Conservation (phyloP, 1,140 invertebrate species). For the Drosophila tani region DNA sequence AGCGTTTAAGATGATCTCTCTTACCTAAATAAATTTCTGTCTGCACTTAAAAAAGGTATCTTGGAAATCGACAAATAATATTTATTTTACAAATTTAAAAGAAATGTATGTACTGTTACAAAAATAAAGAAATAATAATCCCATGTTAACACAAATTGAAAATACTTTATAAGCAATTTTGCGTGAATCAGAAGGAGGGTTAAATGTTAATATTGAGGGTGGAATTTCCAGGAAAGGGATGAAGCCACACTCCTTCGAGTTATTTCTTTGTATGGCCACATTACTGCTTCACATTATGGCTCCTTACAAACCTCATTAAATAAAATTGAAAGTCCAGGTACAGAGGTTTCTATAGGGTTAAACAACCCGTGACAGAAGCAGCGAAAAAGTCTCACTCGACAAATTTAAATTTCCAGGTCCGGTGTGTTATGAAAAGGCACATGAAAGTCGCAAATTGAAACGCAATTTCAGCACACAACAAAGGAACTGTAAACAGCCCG, state of each 20-base stretch:
- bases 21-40: background rate
- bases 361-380: constrained; percentile 1
- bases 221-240: background rate
- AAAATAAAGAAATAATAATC: background rate
- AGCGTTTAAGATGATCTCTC: background rate
- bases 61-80: background rate
- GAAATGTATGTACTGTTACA: background rate
- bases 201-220: constrained; percentile 2
- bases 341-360: constrained; percentile 1
- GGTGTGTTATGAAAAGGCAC: constrained; percentile 8
- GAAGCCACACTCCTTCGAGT: background rate
- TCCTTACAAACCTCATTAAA: background rate
- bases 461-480: constrained; percentile 44
- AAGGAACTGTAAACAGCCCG: constrained; percentile 34
- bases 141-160: background rate
- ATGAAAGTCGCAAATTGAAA: constrained; percentile 33
- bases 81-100: background rate
- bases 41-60: too few relatives aligned
- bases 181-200: background rate
- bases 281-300: background rate
- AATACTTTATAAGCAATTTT: constrained; percentile 8
- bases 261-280: constrained; percentile 2
- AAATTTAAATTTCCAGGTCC: constrained; percentile 22
- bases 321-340: constrained; percentile 6
- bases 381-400: background rate